A percentile compares a stretch with the other conserved stretches of the same genome.
Evolutionary conservation across 2,113 vertebrate genomes (phyloP).

Genomic region (Varanus komodoensis): DNA sequence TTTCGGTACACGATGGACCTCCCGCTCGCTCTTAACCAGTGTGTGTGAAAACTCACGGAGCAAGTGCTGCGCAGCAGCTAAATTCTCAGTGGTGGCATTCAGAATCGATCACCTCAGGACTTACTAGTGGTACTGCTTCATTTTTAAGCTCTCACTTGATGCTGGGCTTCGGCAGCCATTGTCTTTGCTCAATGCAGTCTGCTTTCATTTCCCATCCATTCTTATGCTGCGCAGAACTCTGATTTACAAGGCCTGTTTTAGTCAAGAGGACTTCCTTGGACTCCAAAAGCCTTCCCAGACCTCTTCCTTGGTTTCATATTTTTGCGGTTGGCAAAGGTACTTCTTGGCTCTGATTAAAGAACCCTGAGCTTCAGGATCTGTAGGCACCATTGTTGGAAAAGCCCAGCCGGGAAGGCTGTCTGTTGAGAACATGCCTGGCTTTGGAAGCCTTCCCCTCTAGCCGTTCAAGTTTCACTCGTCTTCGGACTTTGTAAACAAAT

Average conservation of each 20-base stretch:
- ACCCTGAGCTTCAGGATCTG: constrained; percentile 50
- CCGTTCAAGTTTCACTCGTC: constrained; percentile 65
- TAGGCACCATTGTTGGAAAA: constrained; percentile 52
- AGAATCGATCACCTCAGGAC: constrained; percentile 58
- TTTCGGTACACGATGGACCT: constrained; percentile 66
- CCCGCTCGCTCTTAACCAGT: constrained; percentile 64
- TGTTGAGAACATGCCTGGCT: constrained; percentile 65
- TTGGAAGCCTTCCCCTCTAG: constrained; percentile 63
- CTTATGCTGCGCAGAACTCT: constrained; percentile 66
- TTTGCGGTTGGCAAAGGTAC: constrained; percentile 61
- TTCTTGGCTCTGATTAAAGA: constrained; percentile 53
- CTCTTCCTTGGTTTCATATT: constrained; percentile 58
- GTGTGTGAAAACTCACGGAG: constrained; percentile 58
- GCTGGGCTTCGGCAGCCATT: constrained; percentile 47
- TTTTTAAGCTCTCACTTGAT: constrained; percentile 44
- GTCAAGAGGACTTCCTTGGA: constrained; percentile 74
- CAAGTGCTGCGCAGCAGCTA: constrained; percentile 60
- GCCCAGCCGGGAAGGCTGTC: constrained; percentile 63
- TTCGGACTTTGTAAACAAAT: constrained; percentile 74
- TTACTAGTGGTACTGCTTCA: constrained; percentile 54
- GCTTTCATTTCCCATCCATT: constrained; percentile 43
- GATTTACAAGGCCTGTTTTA: constrained; percentile 66
- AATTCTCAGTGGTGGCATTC: constrained; percentile 67
- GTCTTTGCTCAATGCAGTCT: constrained; percentile 58
- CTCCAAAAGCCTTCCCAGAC: constrained; percentile 64